These are phyloP conservation scores for Psophia crepitans DNA, from an alignment of 2,113 vertebrate genomes.

Conservation along the genomic window DNA sequence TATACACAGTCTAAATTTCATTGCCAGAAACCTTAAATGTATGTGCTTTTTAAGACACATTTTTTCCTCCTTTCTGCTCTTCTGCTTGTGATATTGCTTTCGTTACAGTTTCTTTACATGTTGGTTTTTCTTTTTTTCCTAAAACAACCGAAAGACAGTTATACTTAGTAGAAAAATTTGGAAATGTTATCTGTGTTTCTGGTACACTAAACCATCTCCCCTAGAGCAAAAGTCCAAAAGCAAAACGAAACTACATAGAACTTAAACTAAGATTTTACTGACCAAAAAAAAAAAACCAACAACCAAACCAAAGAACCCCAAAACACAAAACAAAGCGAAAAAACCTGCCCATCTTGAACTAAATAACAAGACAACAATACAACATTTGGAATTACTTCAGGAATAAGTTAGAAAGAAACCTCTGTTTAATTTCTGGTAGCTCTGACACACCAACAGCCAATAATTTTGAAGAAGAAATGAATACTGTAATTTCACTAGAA, in stretches of 20 bases:
- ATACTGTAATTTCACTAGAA: background rate
- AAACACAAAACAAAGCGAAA: background rate
- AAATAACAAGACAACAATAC: background rate
- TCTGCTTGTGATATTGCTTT: background rate
- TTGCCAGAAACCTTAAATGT: background rate
- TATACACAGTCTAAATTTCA: background rate
- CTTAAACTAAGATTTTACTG: background rate
- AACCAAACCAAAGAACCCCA: fast-evolving
- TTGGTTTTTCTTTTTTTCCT: background rate
- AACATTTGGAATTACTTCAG: background rate
- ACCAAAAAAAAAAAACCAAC: background rate
- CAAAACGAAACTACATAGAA: background rate
- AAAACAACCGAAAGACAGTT: background rate
- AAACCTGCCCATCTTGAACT: background rate
- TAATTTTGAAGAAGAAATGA: background rate
- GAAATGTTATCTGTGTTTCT: background rate
- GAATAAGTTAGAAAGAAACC: background rate
- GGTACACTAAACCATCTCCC: background rate
- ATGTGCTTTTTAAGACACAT: background rate
- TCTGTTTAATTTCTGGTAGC: background rate
- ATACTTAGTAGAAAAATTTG: background rate
- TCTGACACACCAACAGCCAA: background rate
- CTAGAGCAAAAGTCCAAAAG: background rate
- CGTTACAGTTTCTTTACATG: background rate
- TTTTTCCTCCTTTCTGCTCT: background rate